Evolutionary conservation across 1,140 invertebrate species (phyloP), one percentile per base, ranked within the genome.

Genomic region (Trachymyrmex cornetzi): DNA sequence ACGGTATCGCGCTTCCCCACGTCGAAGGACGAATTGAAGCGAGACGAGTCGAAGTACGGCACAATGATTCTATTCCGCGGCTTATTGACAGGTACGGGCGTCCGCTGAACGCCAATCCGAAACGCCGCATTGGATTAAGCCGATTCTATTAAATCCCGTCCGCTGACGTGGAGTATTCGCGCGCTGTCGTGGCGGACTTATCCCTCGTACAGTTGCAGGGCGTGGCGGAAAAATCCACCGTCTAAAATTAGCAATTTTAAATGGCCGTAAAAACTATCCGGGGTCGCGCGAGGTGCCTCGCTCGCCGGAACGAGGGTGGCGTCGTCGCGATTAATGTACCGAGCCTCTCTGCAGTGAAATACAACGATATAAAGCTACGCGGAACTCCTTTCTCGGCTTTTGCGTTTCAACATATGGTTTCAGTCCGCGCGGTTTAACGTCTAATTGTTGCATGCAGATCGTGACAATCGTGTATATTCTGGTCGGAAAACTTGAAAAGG

Each of bases 211-310:
- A 24, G n/a, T 57, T n/a, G 75, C 19, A 22, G 61, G 59, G 77
- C 61, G 77, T 27, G 77, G 44, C 61, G 44, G 24, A 67, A 34
- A 80, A 67, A 38, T 53, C 3, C 27, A 27, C 7, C 61, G 77
- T 38, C 66, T 80, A 80, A 80, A 67, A 80, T 80, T 80, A 80
- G 44, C 61, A 22, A 34, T 48, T 48, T 80, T 67, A 80, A 67
- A 53, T 53, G 22, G 44, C 61, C 44, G 44, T 80, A 67, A 80
- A 67, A 80, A 80, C 19, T 69, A 50, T 1, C n/a, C 38, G 22
- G 38, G 22, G 14, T 50, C n/a, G 55, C n/a, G 55, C 22, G 14
- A 22, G 22, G 16, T 14, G 24, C 34, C 30, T 22, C 9, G 59
- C 75, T 24, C 44, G 16, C 57, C 24, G 38, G 38, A 6, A 63